Evolutionary conservation across 2,113 vertebrate species (phyloP).

Genomic region (Chionis minor): DNA sequence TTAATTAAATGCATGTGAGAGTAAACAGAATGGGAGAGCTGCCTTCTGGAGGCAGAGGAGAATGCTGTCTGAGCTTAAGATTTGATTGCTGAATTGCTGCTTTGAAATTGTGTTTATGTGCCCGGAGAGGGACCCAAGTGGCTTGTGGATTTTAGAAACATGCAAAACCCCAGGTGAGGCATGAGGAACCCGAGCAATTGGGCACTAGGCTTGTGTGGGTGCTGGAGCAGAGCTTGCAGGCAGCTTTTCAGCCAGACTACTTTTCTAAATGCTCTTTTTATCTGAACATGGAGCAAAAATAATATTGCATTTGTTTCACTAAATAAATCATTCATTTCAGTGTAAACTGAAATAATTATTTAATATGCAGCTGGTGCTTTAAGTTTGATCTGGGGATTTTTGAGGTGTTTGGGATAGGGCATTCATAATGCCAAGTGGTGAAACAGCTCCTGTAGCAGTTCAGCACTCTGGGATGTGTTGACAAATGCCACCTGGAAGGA

Average conservation of each 20-base stretch:
- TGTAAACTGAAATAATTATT: neutral
- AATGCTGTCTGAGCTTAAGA: neutral
- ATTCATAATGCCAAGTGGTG: neutral
- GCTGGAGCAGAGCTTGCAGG: neutral
- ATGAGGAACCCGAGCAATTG: neutral
- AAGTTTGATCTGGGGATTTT: neutral
- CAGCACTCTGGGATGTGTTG: neutral
- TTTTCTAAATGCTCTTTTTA: neutral
- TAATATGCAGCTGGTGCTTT: neutral
- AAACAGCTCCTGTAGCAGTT: neutral
- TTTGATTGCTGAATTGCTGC: neutral
- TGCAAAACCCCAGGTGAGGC: neutral
- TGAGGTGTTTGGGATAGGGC: neutral
- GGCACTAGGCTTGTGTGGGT: neutral
- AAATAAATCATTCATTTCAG: neutral
- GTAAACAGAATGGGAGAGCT: constrained; percentile 10
- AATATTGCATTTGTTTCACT: neutral
- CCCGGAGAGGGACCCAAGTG: too few species aligned
- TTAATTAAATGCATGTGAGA: constrained; percentile 59
- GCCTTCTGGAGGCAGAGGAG: neutral
- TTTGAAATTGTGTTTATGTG: neutral
- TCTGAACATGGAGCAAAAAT: neutral
- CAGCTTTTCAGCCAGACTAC: neutral
- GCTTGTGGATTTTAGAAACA: neutral
- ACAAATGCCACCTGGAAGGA: neutral